A percentile compares a stretch with the other conserved stretches of the same genome.
These are phyloP conservation scores for Microcebus ravelobensis DNA, from an alignment of 2,113 vertebrate species.

Conservation along the genomic window DNA sequence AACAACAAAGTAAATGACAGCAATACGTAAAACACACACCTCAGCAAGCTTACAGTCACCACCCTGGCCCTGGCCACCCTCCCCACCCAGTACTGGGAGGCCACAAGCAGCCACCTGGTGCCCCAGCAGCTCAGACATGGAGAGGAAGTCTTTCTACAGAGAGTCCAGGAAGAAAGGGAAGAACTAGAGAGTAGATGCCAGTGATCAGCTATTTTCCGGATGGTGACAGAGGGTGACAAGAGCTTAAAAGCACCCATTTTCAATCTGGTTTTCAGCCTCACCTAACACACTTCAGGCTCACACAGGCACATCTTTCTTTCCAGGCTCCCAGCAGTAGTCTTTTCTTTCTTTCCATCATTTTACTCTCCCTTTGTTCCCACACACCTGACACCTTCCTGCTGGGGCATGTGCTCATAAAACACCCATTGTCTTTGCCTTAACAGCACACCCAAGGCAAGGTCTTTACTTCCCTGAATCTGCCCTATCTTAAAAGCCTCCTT, in stretches of 20 bases:
- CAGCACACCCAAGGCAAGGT: background rate
- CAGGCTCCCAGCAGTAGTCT: background rate
- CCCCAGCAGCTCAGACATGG: background rate
- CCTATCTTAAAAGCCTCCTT: conserved; percentile 26
- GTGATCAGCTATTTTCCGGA: background rate
- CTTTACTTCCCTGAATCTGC: background rate
- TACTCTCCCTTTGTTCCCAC: background rate
- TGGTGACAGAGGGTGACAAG: background rate
- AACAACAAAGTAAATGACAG: background rate
- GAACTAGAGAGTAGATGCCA: background rate
- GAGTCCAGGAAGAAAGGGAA: background rate
- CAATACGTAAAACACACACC: background rate
- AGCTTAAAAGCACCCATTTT: background rate
- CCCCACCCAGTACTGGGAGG: accelerated
- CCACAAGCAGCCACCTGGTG: background rate
- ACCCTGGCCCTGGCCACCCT: too few relatives aligned
- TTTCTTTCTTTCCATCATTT: background rate
- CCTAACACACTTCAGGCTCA: background rate
- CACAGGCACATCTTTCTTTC: background rate
- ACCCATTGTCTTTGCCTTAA: background rate
- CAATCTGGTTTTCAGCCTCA: background rate
- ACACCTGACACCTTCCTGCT: background rate
- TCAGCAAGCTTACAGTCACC: background rate
- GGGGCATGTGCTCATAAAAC: background rate
- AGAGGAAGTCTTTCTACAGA: background rate